These are phyloP conservation scores for Ispidina lecontei DNA, from an alignment of 2,797 vertebrate species.

Conservation along the genomic window DNA sequence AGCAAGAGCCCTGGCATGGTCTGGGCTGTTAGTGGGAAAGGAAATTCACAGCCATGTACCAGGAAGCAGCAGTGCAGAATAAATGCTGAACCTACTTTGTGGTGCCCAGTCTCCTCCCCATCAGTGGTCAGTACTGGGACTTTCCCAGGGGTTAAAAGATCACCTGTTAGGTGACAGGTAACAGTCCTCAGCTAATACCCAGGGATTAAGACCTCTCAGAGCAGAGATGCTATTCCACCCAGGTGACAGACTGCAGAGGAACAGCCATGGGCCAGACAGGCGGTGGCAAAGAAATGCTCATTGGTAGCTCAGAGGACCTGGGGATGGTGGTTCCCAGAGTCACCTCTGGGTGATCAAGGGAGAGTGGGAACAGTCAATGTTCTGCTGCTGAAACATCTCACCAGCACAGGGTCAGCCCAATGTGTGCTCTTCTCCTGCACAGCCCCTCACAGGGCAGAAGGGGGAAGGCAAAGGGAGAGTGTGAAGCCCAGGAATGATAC, in stretches of 20 bases:
- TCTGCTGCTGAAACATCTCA: not conserved
- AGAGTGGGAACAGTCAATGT: not conserved
- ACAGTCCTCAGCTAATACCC: not conserved
- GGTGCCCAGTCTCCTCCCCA: not conserved
- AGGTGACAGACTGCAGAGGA: not conserved
- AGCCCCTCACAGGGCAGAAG: not conserved
- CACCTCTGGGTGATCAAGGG: not conserved
- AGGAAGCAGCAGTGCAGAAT: not conserved
- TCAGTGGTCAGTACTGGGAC: not conserved
- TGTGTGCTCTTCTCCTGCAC: not conserved
- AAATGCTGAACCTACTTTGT: not conserved
- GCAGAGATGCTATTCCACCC: not conserved
- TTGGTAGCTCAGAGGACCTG: not conserved
- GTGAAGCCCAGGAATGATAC: not conserved
- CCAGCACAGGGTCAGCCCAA: not conserved
- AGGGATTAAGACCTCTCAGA: not conserved
- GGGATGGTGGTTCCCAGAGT: not conserved
- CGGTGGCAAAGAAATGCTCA: not conserved
- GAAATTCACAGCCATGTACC: not conserved
- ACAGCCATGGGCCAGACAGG: not conserved
- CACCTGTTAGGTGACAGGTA: not conserved
- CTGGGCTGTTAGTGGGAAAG: not conserved
- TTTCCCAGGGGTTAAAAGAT: not conserved
- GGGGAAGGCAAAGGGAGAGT: not conserved
- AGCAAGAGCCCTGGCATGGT: not conserved